phyloP scores from a whole-genome alignment of 2,797 vertebrate species.

The Agapornis canus region DNA sequence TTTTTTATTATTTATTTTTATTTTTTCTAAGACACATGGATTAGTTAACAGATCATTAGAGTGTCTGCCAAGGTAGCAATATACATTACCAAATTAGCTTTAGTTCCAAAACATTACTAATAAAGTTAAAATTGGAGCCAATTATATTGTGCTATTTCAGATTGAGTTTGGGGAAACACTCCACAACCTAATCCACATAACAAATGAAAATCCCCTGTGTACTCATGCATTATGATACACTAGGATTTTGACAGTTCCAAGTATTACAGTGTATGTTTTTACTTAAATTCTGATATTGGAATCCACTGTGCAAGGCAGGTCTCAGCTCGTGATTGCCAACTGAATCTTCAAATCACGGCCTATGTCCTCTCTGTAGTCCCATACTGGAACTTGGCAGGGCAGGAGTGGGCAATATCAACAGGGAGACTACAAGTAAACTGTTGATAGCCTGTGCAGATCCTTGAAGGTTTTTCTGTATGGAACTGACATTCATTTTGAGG shows the following conservation, averaged over 20 bases:
- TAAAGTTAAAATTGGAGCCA: background rate
- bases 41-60: background rate
- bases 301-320: background rate
- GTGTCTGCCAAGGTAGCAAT: background rate
- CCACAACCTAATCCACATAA: background rate
- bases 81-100: background rate
- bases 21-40: background rate
- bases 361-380: background rate
- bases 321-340: fast-evolving
- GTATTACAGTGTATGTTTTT: background rate
- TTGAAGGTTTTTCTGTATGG: background rate
- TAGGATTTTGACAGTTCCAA: background rate
- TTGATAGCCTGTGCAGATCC: background rate
- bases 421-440: background rate
- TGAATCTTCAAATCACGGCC: background rate
- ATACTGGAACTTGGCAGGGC: background rate
- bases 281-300: background rate
- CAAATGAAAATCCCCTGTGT: background rate
- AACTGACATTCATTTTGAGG: background rate
- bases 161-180: background rate
- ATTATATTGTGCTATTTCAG: fast-evolving
- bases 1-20: background rate
- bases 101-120: background rate
- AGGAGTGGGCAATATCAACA: background rate
- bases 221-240: background rate